A percentile compares a stretch with the other conserved stretches of the same genome.
phyloP scores from a whole-genome alignment of 1,140 invertebrate genomes.

The Drosophila cardini region DNA sequence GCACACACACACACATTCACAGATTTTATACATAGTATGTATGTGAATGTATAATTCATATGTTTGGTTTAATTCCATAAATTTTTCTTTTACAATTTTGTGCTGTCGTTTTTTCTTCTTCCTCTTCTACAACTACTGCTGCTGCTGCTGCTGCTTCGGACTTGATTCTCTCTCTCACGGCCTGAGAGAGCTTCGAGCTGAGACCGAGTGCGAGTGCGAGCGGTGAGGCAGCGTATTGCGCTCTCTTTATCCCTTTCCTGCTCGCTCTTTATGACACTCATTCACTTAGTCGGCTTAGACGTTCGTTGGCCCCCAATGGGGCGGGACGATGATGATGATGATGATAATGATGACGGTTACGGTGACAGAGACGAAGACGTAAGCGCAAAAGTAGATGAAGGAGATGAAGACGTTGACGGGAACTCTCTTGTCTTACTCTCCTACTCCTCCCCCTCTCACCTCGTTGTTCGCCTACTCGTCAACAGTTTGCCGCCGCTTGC shows the following conservation, averaged over 20 bases:
- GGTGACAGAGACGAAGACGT: neutral
- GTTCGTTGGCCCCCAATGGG: conserved; percentile 73
- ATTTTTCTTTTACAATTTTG: conserved; percentile 75
- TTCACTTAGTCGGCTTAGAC: conserved; percentile 71
- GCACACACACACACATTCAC: conserved; percentile 1
- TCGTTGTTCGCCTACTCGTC: too few relatives aligned
- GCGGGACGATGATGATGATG: conserved; percentile 24
- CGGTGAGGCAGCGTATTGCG: neutral
- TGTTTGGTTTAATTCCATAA: conserved; percentile 76
- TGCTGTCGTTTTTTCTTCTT: conserved; percentile 23
- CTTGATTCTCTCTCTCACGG: conserved; percentile 25
- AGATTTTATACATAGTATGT: conserved; percentile 17
- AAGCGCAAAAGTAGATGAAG: conserved; percentile 18
- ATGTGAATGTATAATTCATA: conserved; percentile 70
- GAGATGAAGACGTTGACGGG: conserved; percentile 5
- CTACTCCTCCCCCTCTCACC: neutral
- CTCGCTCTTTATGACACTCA: conserved; percentile 28
- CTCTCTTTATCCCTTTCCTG: conserved; percentile 25
- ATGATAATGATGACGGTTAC: neutral
- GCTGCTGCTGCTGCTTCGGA: conserved; percentile 6
- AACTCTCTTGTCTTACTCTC: conserved; percentile 21
- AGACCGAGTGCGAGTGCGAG: neutral
- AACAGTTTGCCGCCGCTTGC: conserved; percentile 18
- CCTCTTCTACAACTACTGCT: conserved; percentile 18
- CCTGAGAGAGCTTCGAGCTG: conserved; percentile 1